Evolutionary conservation across 2,797 vertebrate species (phyloP).

Genomic region (Octomys mimax): DNA sequence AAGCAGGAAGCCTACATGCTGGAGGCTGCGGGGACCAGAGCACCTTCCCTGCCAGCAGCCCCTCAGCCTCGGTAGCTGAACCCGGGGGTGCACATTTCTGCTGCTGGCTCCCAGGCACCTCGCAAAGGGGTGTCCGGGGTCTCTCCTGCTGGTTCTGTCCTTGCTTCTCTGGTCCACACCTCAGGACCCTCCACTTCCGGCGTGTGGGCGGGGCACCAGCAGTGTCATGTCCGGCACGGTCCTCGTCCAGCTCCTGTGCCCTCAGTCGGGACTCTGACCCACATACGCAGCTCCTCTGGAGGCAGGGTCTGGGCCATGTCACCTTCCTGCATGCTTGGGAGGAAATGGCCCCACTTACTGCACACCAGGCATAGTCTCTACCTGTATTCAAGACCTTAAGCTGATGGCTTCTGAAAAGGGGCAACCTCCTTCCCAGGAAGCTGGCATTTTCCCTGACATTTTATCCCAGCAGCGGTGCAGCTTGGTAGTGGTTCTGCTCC

Average conservation of each 20-base stretch:
- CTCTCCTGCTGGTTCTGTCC: neutral
- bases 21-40: neutral
- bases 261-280: neutral
- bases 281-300: neutral
- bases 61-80: neutral
- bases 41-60: neutral
- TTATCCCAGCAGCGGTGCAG: neutral
- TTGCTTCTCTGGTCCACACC: neutral
- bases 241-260: accelerated
- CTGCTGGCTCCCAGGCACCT: accelerated
- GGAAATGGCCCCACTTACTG: neutral
- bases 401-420: neutral
- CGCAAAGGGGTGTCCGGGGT: neutral
- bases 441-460: neutral
- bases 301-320: neutral
- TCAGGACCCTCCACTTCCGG: too few relatives aligned
- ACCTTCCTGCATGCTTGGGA: neutral
- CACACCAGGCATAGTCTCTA: accelerated
- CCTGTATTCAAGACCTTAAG: neutral
- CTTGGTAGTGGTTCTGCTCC: neutral
- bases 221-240: accelerated
- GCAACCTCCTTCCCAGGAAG: neutral
- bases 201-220: neutral
- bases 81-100: neutral
- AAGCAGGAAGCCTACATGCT: too few relatives aligned